Conservation (phyloP, 2,888 invertebrate genomes). For the Acanthopleura granulata region DNA sequence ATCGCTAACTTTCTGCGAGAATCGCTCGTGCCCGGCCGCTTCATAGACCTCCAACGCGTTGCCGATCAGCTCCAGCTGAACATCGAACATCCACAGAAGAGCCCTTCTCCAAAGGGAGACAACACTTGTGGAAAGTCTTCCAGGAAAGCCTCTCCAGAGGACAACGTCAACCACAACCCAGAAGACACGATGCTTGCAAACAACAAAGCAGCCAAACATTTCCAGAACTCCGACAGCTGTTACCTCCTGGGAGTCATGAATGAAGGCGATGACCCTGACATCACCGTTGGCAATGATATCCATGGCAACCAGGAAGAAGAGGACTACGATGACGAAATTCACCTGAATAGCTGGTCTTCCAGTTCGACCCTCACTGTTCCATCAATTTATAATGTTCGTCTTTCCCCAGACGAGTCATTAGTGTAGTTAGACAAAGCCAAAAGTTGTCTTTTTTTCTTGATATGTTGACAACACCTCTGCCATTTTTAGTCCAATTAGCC, state of each 20-base stretch:
- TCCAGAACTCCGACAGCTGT: not conserved
- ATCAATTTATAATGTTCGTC: slow-evolving; percentile 26
- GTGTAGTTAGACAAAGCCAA: slow-evolving; percentile 21
- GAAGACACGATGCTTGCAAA: not conserved
- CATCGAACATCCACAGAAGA: not conserved
- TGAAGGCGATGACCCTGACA: slow-evolving; percentile 21
- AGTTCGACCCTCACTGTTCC: slow-evolving; percentile 32
- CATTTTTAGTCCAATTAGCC: too few relatives aligned
- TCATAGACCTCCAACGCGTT: slow-evolving; percentile 1
- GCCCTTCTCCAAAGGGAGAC: not conserved
- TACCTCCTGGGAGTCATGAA: not conserved
- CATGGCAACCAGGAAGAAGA: not conserved
- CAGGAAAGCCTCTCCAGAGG: not conserved
- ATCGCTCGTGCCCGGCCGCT: not conserved
- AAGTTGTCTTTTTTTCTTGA: too few relatives aligned
- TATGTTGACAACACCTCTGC: too few relatives aligned
- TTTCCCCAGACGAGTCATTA: slow-evolving; percentile 35
- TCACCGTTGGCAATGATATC: slow-evolving; percentile 5
- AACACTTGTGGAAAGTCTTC: not conserved
- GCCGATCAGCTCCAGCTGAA: not conserved
- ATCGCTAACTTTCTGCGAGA: not conserved
- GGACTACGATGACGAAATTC: not conserved
- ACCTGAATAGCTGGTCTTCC: slow-evolving; percentile 32
- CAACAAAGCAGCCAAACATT: not conserved
- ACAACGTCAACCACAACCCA: not conserved